Evolutionary conservation across 2,888 invertebrate species (phyloP), one percentile per base, ranked within the genome.

Genomic region (Dolichopus griseipennis): DNA sequence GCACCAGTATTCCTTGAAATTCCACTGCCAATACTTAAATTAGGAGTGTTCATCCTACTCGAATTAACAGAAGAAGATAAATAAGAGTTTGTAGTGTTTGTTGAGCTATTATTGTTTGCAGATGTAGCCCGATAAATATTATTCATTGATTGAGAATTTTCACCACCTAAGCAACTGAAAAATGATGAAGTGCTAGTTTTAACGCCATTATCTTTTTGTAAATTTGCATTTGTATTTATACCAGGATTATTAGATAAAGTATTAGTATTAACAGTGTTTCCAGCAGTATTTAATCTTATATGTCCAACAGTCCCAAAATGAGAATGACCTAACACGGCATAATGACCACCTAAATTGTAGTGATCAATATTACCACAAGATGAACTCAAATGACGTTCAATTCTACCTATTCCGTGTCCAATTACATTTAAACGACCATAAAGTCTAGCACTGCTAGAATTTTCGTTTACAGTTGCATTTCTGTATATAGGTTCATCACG

Each of bases 291-390:
- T 34, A 82, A 69, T 0, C 82, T 77, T 70, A 82, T 80, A 69
- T 82, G 82, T 0, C 81, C 81, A 3, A 82, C 81, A 0, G 82
- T 81, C 27, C 81, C 81, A n/a, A 78, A 81, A 71, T 82, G 82
- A 1, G 82, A 81, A 70, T 80, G 81, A 0, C 82, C 82, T 64
- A 82, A 71, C 9, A 82, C 81, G 0, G 82, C 82, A 68, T 82
- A 82, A 66, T 82, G 82, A 0, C 82, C 81, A 6, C 82, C 82
- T 12, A 82, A 73, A 73, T 82, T 83, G 65, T 82, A 83, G 71
- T 83, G 83, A 74, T 83, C 83, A 68, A 85, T 84, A 76, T 86
- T 86, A 68, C 87, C 86, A 75, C 88, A 88, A n/a, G 88, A 87
- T 0, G 88, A 87, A 67, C 87, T 87, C 69, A 88, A 81, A 73